Evolutionary conservation across 2,113 vertebrate genomes (phyloP), one percentile per base, ranked within the genome.

Genomic region (Blennius ocellaris): DNA sequence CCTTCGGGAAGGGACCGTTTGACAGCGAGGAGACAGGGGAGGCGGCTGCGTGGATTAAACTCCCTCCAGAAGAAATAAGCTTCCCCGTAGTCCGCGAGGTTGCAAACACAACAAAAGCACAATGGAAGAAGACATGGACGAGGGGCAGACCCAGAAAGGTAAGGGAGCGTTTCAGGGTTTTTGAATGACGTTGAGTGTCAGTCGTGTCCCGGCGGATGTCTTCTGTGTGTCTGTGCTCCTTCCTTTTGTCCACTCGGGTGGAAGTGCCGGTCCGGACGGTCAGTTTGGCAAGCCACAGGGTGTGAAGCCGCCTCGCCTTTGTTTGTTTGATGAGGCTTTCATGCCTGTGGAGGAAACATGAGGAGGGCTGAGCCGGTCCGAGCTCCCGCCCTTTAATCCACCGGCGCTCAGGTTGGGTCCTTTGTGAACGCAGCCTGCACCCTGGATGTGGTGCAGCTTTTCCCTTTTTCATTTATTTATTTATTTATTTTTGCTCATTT

Each of bases 71-170:
- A 75, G 7, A 80, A 79, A 73, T 16, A 79, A 51, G 39, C 36
- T 38, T 68, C 80, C n/a, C n/a, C n/a, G n/a, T n/a, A n/a, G n/a
- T n/a, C n/a, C n/a, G n/a, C n/a, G n/a, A n/a, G n/a, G n/a, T n/a
- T n/a, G n/a, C n/a, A 87, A 86, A 90, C 93, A 90, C 85, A 93
- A 76, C 87, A 92, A n/a, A n/a, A 88, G 89, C 92, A 93, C 88
- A 92, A 99, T 99, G 98, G 98, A 99, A 95, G 98, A 99, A 92
- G 98, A 98, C 89, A 95, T 98, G 97, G 98, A 99, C 89, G 97
- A 99, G 87, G 97, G 97, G 83, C 98, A 99, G 93, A 97, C 95
- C 91, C 97, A 98, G 89, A 99, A 98, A 97, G 98, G 98, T 99
- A 96, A 89, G 78, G 76, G 54, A 78, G 45, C 17, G 7, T 39